Conservation (phyloP, 2,797 vertebrate genomes). For the Lycodopsis pacificus region DNA sequence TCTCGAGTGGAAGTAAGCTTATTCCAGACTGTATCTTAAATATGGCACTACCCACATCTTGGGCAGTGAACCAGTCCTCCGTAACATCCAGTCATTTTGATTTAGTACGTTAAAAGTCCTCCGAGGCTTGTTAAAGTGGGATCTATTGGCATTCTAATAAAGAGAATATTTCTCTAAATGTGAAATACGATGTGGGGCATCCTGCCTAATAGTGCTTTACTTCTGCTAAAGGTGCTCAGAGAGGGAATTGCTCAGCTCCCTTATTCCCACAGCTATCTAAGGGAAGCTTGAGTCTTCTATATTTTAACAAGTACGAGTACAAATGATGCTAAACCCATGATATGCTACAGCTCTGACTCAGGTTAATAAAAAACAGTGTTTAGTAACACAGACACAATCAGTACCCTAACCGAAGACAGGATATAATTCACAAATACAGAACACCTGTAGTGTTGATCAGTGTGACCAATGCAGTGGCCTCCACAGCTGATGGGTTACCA, state of each 20-base stretch:
- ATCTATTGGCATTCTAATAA: constrained; percentile 62
- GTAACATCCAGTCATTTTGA: constrained; percentile 38
- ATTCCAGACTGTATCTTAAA: constrained; percentile 14
- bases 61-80: constrained; percentile 16
- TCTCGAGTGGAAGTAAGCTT: neutral
- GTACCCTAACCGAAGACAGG: neutral
- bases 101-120: constrained; percentile 32
- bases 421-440: neutral
- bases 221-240: constrained; percentile 52
- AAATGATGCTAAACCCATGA: neutral
- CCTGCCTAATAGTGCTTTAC: constrained; percentile 44
- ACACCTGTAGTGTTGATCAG: neutral
- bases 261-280: constrained; percentile 18
- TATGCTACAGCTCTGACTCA: neutral
- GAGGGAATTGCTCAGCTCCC: constrained; percentile 23
- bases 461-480: no score
- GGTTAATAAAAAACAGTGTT: neutral
- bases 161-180: constrained; percentile 49
- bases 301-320: constrained; percentile 21
- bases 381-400: neutral
- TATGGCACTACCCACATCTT: neutral
- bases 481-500: neutral
- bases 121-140: constrained; percentile 58
- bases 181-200: constrained; percentile 52
- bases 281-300: constrained; percentile 16